These are phyloP conservation scores for Agrypnus murinus DNA, from an alignment of 2,888 invertebrate genomes.

Conservation along the genomic window DNA sequence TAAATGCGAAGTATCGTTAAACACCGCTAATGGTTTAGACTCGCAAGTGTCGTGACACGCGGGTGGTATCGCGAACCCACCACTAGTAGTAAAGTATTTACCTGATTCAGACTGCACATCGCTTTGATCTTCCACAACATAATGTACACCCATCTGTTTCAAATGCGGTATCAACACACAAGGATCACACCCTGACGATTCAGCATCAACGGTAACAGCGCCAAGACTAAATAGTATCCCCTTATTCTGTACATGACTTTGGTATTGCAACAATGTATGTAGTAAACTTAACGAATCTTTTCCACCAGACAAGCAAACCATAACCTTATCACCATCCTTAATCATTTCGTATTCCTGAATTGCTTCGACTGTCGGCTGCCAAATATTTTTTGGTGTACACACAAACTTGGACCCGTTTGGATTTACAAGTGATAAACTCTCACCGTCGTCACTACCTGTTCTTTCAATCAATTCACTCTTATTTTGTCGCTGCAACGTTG, in stretches of 20 bases:
- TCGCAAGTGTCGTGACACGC: no score
- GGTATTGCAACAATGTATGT: constrained; percentile 89
- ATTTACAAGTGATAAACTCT: constrained; percentile 62
- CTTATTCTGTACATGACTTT: constrained; percentile 83
- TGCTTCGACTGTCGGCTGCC: constrained; percentile 89
- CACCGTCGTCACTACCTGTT: constrained; percentile 60
- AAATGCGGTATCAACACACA: constrained; percentile 83
- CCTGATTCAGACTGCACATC: constrained; percentile 61
- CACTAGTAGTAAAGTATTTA: no score
- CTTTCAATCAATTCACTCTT: constrained; percentile 66
- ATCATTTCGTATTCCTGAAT: constrained; percentile 90
- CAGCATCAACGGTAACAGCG: constrained; percentile 86
- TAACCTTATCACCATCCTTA: constrained; percentile 85
- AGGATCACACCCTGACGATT: constrained; percentile 73
- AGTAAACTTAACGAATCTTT: constrained; percentile 89
- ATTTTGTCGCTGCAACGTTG: constrained; percentile 65
- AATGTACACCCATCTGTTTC: constrained; percentile 81
- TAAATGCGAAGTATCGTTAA: no score
- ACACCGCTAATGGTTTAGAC: no score
- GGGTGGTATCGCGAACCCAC: no score
- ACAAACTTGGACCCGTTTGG: constrained; percentile 79
- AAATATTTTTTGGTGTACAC: constrained; percentile 85
- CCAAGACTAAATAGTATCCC: constrained; percentile 83
- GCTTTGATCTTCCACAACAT: constrained; percentile 79
- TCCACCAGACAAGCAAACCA: constrained; percentile 90